phyloP scores from a whole-genome alignment of 2,888 invertebrate species.

The Scelioninae gen. 2 region DNA sequence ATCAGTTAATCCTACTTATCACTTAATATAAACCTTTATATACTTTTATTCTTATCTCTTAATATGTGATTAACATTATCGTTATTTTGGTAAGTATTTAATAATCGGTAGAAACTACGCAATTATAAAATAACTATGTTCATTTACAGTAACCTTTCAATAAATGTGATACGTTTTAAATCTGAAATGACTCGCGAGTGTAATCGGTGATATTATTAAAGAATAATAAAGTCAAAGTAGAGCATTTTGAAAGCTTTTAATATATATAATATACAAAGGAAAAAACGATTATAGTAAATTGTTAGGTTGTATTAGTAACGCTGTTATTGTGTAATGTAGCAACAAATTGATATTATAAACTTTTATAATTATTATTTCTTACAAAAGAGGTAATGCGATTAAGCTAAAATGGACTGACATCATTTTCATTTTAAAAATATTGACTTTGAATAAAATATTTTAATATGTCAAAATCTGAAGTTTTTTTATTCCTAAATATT shows the following conservation, averaged over 20 bases:
- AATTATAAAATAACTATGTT: too few species aligned
- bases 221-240: conserved; percentile 14
- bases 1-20: too few species aligned
- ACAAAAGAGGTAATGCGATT: neutral
- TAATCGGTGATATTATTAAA: conserved; percentile 28
- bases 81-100: neutral
- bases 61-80: too few species aligned
- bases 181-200: conserved; percentile 41
- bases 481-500: too few species aligned
- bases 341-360: conserved; percentile 18
- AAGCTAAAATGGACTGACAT: conserved; percentile 3
- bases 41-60: too few species aligned
- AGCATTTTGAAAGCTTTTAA: conserved; percentile 37
- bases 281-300: conserved; percentile 17
- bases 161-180: conserved; percentile 28
- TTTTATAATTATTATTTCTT: conserved; percentile 7
- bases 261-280: conserved; percentile 24
- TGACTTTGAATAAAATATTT: conserved; percentile 41
- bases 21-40: too few species aligned
- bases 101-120: too few species aligned
- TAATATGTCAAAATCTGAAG: conserved; percentile 16
- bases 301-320: conserved; percentile 26
- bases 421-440: conserved; percentile 26
- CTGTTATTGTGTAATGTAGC: conserved; percentile 29
- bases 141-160: neutral